Evolutionary conservation across 1,140 invertebrate species (phyloP).

Genomic region (Pachypsylla venusta): DNA sequence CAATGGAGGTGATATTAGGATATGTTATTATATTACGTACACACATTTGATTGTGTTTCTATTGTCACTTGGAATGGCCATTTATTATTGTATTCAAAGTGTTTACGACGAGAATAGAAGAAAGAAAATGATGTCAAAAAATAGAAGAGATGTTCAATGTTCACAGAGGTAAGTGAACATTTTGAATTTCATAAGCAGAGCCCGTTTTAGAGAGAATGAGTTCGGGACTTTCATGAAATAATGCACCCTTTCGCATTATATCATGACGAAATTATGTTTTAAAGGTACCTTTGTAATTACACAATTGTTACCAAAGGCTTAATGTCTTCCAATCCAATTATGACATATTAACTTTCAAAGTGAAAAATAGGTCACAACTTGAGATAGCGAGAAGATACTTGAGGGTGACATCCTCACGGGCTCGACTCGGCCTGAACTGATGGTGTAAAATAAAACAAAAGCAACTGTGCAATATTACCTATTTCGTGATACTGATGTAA

Average conservation of each 20-base stretch:
- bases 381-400: too few species aligned
- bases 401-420: too few species aligned
- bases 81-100: conserved; percentile 35
- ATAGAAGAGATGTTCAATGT: conserved; percentile 26
- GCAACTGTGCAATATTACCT: too few species aligned
- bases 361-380: too few species aligned
- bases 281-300: not conserved
- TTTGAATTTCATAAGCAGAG: conserved; percentile 38
- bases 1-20: conserved; percentile 43
- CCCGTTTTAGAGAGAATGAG: conserved; percentile 34
- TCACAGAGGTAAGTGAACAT: conserved; percentile 43
- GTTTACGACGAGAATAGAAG: not conserved
- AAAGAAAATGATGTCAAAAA: not conserved
- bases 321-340: too few species aligned
- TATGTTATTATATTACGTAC: conserved; percentile 44
- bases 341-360: too few species aligned
- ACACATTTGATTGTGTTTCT: conserved; percentile 38
- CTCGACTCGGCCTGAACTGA: too few species aligned
- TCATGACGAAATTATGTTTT: not conserved
- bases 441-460: too few species aligned
- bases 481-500: too few species aligned
- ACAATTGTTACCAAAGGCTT: not conserved
- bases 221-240: conserved; percentile 38
- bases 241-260: conserved; percentile 39
- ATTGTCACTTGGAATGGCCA: conserved; percentile 38